These are phyloP conservation scores for Lasioglossum pauxillum DNA, from an alignment of 2,888 invertebrate species.

Conservation along the genomic window DNA sequence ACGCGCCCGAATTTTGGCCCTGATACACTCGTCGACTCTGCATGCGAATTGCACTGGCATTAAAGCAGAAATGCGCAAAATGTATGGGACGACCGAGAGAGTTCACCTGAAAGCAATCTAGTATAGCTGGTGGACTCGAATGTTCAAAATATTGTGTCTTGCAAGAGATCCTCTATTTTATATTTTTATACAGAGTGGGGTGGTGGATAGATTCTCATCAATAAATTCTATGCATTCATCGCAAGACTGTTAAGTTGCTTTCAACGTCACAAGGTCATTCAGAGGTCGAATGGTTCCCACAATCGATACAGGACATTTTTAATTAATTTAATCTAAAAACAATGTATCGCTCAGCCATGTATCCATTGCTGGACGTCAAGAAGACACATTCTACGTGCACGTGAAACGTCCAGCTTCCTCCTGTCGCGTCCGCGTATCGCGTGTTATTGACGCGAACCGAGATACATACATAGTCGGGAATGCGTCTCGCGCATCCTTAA, in stretches of 20 bases:
- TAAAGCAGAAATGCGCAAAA: background rate
- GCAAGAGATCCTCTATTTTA: no score
- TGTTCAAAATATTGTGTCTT: background rate
- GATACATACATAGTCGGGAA: constrained; percentile 9
- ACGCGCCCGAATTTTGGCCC: background rate
- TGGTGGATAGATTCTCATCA: background rate
- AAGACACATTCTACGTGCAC: background rate
- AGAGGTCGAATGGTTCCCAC: no score
- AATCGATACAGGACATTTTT: no score
- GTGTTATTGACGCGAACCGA: constrained; percentile 20
- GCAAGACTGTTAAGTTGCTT: no score
- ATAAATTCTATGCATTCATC: no score
- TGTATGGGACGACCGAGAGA: background rate
- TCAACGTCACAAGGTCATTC: no score
- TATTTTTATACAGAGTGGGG: no score
- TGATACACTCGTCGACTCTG: background rate
- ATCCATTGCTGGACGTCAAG: background rate
- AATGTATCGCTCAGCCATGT: background rate
- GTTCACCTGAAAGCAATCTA: background rate
- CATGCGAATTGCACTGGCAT: background rate
- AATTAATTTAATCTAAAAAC: no score
- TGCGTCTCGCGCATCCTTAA: constrained; percentile 21
- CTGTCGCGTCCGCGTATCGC: background rate
- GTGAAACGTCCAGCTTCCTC: background rate
- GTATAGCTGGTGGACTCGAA: background rate